Conservation (phyloP, 2,888 invertebrate genomes). For the Drosophila anomalata region DNA sequence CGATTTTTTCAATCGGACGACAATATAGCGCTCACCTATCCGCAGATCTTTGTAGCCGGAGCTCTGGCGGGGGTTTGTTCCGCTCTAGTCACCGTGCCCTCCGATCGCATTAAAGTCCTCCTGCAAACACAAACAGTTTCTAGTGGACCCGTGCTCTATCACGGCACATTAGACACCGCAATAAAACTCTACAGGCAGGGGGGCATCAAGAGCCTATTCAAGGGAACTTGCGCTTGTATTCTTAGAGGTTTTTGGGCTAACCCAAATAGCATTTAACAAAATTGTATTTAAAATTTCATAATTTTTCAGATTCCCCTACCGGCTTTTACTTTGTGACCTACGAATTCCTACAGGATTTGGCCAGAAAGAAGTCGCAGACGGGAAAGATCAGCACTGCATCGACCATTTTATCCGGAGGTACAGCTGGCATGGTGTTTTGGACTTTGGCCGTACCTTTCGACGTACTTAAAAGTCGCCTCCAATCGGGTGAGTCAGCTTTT, state of each 20-base stretch:
- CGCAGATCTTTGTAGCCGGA: conserved; percentile 95
- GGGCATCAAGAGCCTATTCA: conserved; percentile 95
- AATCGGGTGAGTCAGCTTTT: conserved; percentile 89
- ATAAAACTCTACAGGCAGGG: conserved; percentile 96
- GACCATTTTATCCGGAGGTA: conserved; percentile 96
- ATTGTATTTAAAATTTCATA: background rate
- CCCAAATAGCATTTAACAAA: no score
- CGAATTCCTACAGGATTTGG: conserved; percentile 92
- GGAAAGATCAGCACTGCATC: conserved; percentile 85
- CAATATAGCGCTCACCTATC: conserved; percentile 87
- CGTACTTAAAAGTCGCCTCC: conserved; percentile 97
- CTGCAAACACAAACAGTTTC: conserved; percentile 93
- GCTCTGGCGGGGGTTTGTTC: conserved; percentile 98
- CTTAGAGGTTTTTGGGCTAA: conserved; percentile 86
- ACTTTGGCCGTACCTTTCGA: conserved; percentile 98
- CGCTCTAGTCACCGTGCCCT: conserved; percentile 98
- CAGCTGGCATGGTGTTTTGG: conserved; percentile 99
- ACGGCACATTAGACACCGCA: conserved; percentile 95
- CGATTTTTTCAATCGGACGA: conserved; percentile 88
- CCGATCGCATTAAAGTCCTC: conserved; percentile 98
- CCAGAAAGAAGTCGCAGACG: conserved; percentile 87
- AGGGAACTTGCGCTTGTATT: conserved; percentile 94
- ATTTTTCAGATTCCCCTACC: conserved; percentile 94
- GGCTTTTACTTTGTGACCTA: conserved; percentile 99
- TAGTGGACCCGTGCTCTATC: conserved; percentile 90